phyloP scores from a whole-genome alignment of 1,140 invertebrate genomes.

The Pogonomyrmex californicus region DNA sequence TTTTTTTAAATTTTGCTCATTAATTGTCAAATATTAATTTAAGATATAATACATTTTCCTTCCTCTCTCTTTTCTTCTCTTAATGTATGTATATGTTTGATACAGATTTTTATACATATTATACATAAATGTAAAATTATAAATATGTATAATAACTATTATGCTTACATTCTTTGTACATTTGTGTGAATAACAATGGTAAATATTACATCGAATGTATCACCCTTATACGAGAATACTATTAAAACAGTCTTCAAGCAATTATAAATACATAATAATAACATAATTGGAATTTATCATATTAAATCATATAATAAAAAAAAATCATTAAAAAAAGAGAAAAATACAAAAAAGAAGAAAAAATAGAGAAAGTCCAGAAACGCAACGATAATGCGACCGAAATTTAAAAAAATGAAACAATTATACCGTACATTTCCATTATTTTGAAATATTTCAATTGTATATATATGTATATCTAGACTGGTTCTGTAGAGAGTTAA shows the following conservation, averaged over 20 bases:
- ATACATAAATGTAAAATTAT: constrained; percentile 48
- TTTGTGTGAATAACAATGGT: constrained; percentile 38
- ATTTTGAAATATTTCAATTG: constrained; percentile 17
- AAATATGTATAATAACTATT: constrained; percentile 49
- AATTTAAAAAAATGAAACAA: constrained; percentile 10
- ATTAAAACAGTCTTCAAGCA: constrained; percentile 49
- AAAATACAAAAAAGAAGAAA: constrained; percentile 9
- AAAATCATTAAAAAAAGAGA: constrained; percentile 2
- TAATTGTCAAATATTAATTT: constrained; percentile 18
- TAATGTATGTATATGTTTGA: constrained; percentile 22
- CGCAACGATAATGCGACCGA: not conserved
- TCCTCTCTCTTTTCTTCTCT: not conserved
- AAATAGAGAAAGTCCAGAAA: constrained; percentile 19
- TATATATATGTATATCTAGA: not conserved
- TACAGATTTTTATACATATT: constrained; percentile 69
- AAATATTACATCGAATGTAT: constrained; percentile 42
- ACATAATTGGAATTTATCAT: constrained; percentile 41
- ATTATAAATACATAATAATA: constrained; percentile 47
- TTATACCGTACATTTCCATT: constrained; percentile 4
- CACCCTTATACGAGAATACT: constrained; percentile 45
- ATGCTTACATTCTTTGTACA: constrained; percentile 41
- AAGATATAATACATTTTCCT: not conserved
- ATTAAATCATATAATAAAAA: not conserved
- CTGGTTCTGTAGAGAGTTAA: constrained; percentile 9
- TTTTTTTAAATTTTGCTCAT: not conserved